A percentile compares a stretch with the other conserved stretches of the same genome.
Evolutionary conservation across 2,113 vertebrate genomes (phyloP).

Genomic region (Thomomys bottae): DNA sequence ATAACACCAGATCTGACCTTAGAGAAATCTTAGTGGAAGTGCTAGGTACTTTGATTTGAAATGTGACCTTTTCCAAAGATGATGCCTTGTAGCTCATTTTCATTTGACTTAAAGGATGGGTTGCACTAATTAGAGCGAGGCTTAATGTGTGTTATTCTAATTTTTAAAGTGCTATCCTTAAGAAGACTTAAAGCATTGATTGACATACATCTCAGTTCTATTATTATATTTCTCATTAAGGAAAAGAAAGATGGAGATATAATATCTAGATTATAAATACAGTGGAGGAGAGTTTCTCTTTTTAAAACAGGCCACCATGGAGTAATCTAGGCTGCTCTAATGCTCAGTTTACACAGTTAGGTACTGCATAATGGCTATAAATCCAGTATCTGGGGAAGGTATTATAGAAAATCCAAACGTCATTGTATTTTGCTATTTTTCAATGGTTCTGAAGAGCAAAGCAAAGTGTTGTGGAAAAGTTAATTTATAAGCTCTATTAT

Average conservation of each 20-base stretch:
- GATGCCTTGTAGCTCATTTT: neutral
- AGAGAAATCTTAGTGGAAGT: neutral
- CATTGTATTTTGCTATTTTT: neutral
- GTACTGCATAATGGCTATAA: neutral
- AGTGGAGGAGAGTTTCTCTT: neutral
- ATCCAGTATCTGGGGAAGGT: neutral
- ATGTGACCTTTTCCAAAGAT: slow-evolving; percentile 30
- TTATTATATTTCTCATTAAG: slow-evolving; percentile 40
- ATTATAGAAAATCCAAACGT: neutral
- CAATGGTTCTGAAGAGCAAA: neutral
- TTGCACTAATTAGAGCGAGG: slow-evolving; percentile 47
- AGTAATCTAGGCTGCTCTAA: neutral
- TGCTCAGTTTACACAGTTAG: slow-evolving; percentile 25
- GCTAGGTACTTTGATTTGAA: slow-evolving; percentile 48
- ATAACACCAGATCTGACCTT: neutral
- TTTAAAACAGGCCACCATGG: neutral
- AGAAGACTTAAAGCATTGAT: neutral
- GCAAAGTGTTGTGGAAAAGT: neutral
- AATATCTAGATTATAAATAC: neutral
- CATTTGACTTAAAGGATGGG: neutral
- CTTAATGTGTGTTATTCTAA: slow-evolving; percentile 41
- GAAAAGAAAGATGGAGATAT: neutral
- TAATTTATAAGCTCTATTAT: neutral
- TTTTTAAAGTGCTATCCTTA: slow-evolving; percentile 12
- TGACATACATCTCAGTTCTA: slow-evolving; percentile 6